Evolutionary conservation across 2,797 vertebrate species (phyloP), one percentile per base, ranked within the genome.

Genomic region (Diplodus sargus): DNA sequence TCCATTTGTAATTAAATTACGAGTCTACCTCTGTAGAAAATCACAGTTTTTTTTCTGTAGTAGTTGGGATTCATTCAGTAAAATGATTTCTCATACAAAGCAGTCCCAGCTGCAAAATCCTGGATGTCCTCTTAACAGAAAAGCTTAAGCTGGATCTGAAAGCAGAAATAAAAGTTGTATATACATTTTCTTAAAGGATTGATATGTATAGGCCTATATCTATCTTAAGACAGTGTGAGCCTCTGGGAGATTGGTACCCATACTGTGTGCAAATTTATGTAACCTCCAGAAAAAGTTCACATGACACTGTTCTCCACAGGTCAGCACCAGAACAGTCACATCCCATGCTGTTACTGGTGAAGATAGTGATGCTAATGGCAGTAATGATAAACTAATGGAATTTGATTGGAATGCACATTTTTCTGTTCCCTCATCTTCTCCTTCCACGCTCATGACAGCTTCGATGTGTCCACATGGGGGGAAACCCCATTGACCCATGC

Each of bases 301-400:
- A 48, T 60, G 51, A 58, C 59, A 54, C 45, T 65, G 22, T 49
- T 69, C 58, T 74, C 70, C 22, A 68, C 63, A 75, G 51, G 63
- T 73, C 28, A 74, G 47, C 51, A 45, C 8, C 17, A 47, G 53
- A 70, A 42, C 66, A 51, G 25, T 79, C 58, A 42, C 22, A 52
- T 76, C 72, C 65, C 68, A 25, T 67, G 61, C 81, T 69, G 52
- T 63, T 57, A 58, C 56, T 73, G 68, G 48, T 85, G 51, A 81
- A 72, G 69, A 81, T 76, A 6, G 59, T 74, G 69, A 85, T 61
- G 67, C 58, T 88, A 87, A 90, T 89, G 84, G 70, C 65, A 79
- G 49, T 76, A 89, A 90, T 87, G 77, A 78, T 83, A 81, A 83
- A 47, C 47, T 43, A 78, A 84, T 74, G 54, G 57, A 73, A 86